Base-by-base conservation (phyloP, 1,140 invertebrate genomes). In the Drosophila pectinifera region DNA sequence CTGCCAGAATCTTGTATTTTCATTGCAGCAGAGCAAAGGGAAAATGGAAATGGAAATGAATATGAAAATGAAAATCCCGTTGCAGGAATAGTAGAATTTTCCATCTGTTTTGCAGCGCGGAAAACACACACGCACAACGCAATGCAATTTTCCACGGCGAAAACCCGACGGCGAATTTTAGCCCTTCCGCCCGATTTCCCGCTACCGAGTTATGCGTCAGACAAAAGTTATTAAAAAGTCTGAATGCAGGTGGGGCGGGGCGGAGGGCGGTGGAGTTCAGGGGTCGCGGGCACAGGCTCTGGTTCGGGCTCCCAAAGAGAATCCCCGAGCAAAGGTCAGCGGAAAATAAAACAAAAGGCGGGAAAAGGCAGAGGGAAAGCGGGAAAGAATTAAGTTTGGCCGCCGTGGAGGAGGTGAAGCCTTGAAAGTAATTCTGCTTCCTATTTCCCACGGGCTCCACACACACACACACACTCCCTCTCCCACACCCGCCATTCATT, bases 171-270 rank as follows among this genome's bases (percentile, higher is more conserved):
- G 67, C 64, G 34, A 38, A 57, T 34, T 34, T 61, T 69, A 20
- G 34, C 64, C 63, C 41, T 36, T 14, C 18, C 41, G 38, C 28
- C 31, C 48, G 41, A 38, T 68, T 34, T 43, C 8, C 16, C 20
- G 55, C 43, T 49, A 39, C 38, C 78, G 43, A 73, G 74, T 65
- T 83, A 78, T 78, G 76, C 57, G 65, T 72, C 64, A 83, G 76
- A 75, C 76, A 57, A 73, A 83, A 80, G 80, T 83, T 83, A 83
- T 83, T 84, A 84, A 83, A 83, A 83, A 83, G 61, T 83, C 80
- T 76, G 80, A 65, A 65, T 70, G 80, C 42, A 69, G 46, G 65
- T 54, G 49, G 28, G 26, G 11, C 16, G 34, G 5, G 13, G 10
- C 24, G 16, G 14, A 26, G 11, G 13, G 34, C 3, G 13, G 10